These are phyloP conservation scores for Eulemur albifrons DNA, from an alignment of 2,797 vertebrate genomes.

Conservation along the genomic window DNA sequence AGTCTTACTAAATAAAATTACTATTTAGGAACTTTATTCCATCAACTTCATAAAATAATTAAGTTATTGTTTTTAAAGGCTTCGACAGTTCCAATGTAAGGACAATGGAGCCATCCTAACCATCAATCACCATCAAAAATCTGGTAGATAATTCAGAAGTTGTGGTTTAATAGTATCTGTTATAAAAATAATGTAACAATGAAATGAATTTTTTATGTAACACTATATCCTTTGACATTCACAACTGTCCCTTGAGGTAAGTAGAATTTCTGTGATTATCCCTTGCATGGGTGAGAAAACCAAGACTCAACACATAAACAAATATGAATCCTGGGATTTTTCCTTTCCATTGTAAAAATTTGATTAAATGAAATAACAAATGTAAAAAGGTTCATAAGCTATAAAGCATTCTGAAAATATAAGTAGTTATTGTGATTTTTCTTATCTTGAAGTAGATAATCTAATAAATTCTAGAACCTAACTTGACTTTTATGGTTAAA, in stretches of 20 bases:
- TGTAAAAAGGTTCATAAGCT: not conserved
- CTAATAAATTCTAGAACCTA: not conserved
- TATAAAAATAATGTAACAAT: not conserved
- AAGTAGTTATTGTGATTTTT: not conserved
- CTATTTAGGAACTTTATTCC: not conserved
- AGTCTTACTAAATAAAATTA: not conserved
- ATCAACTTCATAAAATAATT: not conserved
- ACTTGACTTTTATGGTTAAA: slow-evolving; percentile 19
- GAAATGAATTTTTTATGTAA: not conserved
- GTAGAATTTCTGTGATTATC: not conserved
- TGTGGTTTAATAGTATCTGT: not conserved
- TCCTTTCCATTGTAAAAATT: not conserved
- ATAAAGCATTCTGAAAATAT: not conserved
- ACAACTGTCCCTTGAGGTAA: not conserved
- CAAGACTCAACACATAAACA: not conserved
- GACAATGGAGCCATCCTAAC: not conserved
- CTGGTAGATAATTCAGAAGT: not conserved
- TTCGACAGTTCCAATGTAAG: not conserved
- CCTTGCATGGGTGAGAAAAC: not conserved
- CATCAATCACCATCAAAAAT: not conserved
- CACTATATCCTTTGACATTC: not conserved
- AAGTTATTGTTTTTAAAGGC: not conserved
- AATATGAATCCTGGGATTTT: not conserved
- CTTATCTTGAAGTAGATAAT: not conserved
- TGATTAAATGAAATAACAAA: not conserved